Evolutionary conservation across 1,140 invertebrate genomes (phyloP), one percentile per base, ranked within the genome.

Genomic region (Polyergus mexicanus): DNA sequence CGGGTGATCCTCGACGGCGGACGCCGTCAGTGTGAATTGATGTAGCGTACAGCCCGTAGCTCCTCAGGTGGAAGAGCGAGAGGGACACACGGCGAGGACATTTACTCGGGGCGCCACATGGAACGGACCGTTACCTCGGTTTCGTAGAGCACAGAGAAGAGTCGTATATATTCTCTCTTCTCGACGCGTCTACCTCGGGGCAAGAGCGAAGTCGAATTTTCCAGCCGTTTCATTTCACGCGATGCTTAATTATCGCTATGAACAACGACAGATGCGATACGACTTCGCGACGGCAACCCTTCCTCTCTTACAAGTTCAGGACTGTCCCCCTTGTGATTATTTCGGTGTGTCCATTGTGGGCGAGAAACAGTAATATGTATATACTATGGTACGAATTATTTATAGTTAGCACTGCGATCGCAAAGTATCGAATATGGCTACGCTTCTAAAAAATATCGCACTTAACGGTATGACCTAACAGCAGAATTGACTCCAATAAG

Each of bases 91-190:
- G 44, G 44, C 85, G 91, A 86, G 88, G 91, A 93, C 93, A 91
- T 93, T 94, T 94, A 94, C 91, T 88, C 89, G 91, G 91, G 93
- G 93, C 94, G 94, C 92, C 92, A 93, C 90, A 91, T 91, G 93
- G 94, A 94, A 94, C 94, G 93, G 91, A 93, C 94, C 93, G 94
- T 94, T 94, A 94, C 69, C 74, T 90, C 90, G 62, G 86, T 71
- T 86, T 83, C 86, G 74, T 74, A 54, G 71, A 51, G 63, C 76
- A 63, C 41, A 56, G 51, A 58, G 63, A 41, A 41, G 72, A 58
- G 62, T 62, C 11, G 28, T 51, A 51, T 19, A 51, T 19, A 51
- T 5, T 19, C 47, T 51, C 47, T 47, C 56, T 65, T 65, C 22
- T 22, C 28, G 3, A 16, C 54, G 56, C 78, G 51, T 81, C 47